Conservation (phyloP, 2,113 vertebrate genomes). For the Leucoraja erinaceus region DNA sequence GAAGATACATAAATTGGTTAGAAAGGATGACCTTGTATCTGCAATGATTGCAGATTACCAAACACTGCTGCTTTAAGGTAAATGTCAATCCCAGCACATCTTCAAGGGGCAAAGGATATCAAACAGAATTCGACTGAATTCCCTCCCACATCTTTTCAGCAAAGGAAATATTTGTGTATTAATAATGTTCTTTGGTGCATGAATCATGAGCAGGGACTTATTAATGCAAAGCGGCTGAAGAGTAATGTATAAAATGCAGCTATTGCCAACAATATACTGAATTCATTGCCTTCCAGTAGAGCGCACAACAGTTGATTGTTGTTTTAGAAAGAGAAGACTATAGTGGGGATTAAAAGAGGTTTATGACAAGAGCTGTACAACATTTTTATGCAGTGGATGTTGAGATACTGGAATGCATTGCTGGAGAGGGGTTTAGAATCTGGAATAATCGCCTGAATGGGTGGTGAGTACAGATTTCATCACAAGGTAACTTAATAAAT, state of each 20-base stretch:
- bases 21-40: not conserved
- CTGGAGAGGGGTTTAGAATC: too few species aligned
- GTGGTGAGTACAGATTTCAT: not conserved
- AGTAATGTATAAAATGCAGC: not conserved
- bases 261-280: not conserved
- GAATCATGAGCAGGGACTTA: slow-evolving; percentile 13
- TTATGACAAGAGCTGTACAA: not conserved
- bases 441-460: not conserved
- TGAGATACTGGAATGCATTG: not conserved
- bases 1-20: not conserved
- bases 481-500: not conserved
- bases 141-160: not conserved
- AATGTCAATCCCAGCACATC: slow-evolving; percentile 26
- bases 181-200: not conserved
- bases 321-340: not conserved
- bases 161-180: slow-evolving; percentile 21
- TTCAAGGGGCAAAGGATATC: not conserved
- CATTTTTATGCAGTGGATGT: not conserved
- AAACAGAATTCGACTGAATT: slow-evolving; percentile 15
- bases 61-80: not conserved
- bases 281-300: not conserved
- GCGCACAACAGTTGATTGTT: not conserved
- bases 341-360: not conserved
- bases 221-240: not conserved
- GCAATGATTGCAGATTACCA: not conserved